Percentiles rank a stretch among this genome's conserved stretches.
Conservation (phyloP, 2,797 vertebrate species). For the Crypturellus tataupa region DNA sequence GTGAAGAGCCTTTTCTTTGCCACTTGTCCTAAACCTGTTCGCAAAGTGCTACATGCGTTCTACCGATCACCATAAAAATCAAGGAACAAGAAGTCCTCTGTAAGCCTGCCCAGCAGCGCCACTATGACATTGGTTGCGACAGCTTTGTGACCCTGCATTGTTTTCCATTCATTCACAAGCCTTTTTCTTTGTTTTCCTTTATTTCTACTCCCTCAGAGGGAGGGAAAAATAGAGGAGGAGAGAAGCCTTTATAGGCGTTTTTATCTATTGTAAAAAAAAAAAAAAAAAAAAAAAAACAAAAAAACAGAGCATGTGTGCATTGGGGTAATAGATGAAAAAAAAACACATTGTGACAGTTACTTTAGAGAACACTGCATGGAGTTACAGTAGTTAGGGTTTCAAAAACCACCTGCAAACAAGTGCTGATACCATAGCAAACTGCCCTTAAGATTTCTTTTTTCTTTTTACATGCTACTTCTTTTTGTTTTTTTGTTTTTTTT, state of each 20-base stretch:
- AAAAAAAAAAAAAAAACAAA: conserved; percentile 39
- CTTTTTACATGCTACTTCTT: conserved; percentile 21
- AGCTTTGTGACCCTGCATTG: conserved; percentile 88
- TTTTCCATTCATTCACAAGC: conserved; percentile 90
- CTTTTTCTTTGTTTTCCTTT: conserved; percentile 66
- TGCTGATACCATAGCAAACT: conserved; percentile 72
- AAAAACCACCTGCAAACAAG: conserved; percentile 83
- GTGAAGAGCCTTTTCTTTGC: conserved; percentile 84
- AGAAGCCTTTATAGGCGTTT: conserved; percentile 76
- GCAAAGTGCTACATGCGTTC: conserved; percentile 86
- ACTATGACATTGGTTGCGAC: conserved; percentile 85
- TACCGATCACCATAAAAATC: conserved; percentile 91
- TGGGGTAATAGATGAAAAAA: conserved; percentile 20
- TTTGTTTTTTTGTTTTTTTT: conserved; percentile 21
- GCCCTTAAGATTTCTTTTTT: conserved; percentile 60
- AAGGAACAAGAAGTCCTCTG: conserved; percentile 83
- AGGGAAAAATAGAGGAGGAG: neutral
- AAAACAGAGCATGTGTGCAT: neutral
- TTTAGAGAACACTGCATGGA: conserved; percentile 60
- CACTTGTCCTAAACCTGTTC: conserved; percentile 87
- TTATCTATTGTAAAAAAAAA: conserved; percentile 80
- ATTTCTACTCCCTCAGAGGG: neutral
- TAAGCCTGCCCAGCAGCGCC: conserved; percentile 71
- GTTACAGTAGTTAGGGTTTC: conserved; percentile 79
- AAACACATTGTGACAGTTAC: conserved; percentile 59